These are phyloP conservation scores for Zoanthus sociatus DNA, from an alignment of 92 coral and sea anemone genomes.

Conservation along the genomic window DNA sequence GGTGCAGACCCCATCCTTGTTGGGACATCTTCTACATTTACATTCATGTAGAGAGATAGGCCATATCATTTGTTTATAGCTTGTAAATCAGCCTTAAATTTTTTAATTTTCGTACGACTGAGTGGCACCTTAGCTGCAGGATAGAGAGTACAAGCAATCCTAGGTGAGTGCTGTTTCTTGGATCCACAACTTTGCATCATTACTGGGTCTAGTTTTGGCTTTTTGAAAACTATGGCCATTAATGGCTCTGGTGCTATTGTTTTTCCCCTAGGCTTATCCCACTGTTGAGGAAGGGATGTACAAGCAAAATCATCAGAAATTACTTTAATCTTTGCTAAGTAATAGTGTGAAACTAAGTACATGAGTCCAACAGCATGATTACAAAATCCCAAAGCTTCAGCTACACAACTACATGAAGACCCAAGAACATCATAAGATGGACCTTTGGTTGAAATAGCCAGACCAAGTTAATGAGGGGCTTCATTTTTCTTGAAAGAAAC, in stretches of 20 bases:
- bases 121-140: constrained; percentile 50
- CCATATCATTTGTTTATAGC: constrained; percentile 45
- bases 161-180: constrained; percentile 23
- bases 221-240: constrained; percentile 63
- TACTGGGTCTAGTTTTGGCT: constrained; percentile 40
- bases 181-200: constrained; percentile 12
- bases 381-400: constrained; percentile 59
- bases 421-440: constrained; percentile 51
- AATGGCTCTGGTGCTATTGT: constrained; percentile 52
- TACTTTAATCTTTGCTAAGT: constrained; percentile 43
- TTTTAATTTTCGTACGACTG: constrained; percentile 29
- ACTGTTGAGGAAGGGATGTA: constrained; percentile 39
- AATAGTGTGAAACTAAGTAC: constrained; percentile 59
- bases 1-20: constrained; percentile 40
- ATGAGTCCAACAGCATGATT: constrained; percentile 58
- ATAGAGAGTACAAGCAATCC: constrained; percentile 57
- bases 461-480: constrained; percentile 47
- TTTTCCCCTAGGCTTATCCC: constrained; percentile 60
- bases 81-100: constrained; percentile 49
- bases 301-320: constrained; percentile 18
- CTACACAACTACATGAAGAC: constrained; percentile 59
- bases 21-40: constrained; percentile 12
- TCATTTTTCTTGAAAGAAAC: constrained; percentile 41
- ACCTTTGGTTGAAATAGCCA: constrained; percentile 49
- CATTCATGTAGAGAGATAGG: constrained; percentile 47